These are phyloP conservation scores for Fregetta grallaria DNA, from an alignment of 2,113 vertebrate genomes.

Conservation along the genomic window DNA sequence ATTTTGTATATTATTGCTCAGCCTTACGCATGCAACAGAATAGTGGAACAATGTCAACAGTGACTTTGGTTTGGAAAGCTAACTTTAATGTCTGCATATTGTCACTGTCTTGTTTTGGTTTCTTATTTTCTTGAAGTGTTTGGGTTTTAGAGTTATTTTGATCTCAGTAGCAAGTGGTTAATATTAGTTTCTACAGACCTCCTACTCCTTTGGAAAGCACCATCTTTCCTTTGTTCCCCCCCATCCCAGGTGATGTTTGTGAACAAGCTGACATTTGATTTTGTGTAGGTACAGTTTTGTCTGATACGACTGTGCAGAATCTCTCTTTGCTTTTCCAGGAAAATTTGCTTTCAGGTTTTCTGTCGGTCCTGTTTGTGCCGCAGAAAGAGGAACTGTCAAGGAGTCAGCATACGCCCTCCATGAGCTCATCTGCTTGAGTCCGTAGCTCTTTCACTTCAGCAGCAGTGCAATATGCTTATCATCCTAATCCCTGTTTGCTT, in stretches of 20 bases:
- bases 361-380: not conserved
- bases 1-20: not conserved
- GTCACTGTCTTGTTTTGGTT: not conserved
- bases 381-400: not conserved
- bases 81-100: not conserved
- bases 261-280: not conserved
- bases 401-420: fast-evolving
- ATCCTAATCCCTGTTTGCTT: not conserved
- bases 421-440: not conserved
- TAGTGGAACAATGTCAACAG: not conserved
- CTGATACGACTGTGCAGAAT: not conserved
- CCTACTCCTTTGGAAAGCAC: not conserved
- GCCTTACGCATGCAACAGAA: not conserved
- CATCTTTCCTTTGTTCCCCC: not conserved
- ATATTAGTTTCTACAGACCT: not conserved
- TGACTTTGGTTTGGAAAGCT: not conserved
- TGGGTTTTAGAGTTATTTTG: not conserved
- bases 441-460: not conserved
- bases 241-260: not conserved
- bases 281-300: not conserved
- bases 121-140: not conserved
- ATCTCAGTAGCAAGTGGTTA: not conserved
- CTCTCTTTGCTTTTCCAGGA: not conserved
- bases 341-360: not conserved
- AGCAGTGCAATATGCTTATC: not conserved